These are phyloP conservation scores for Theocolax elegans DNA, from an alignment of 1,140 invertebrate species.

Conservation along the genomic window DNA sequence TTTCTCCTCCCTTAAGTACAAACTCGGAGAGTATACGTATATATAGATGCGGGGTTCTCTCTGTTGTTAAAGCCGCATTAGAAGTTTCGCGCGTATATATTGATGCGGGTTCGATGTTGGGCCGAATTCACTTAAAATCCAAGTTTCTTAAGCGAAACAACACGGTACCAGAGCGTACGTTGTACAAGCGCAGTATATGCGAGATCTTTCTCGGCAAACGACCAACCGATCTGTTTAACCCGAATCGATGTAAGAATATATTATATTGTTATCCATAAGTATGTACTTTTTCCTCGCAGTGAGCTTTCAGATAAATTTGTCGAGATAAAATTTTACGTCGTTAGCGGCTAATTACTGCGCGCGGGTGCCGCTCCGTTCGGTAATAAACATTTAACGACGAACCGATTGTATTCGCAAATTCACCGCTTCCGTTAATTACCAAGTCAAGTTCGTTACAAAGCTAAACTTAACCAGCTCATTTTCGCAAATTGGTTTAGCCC, in stretches of 20 bases:
- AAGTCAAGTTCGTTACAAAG: slow-evolving; percentile 25
- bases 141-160: neutral
- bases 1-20: neutral
- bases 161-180: too few species aligned
- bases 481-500: slow-evolving; percentile 25
- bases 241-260: too few species aligned
- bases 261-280: too few species aligned
- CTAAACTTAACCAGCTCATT: slow-evolving; percentile 21
- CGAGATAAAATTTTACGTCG: slow-evolving; percentile 27
- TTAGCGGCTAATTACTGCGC: slow-evolving; percentile 27
- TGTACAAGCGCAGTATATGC: too few species aligned
- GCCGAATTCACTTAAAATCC: neutral
- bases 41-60: too few species aligned
- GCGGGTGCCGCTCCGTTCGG: neutral
- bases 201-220: too few species aligned
- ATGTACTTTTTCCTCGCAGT: too few species aligned
- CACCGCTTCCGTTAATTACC: slow-evolving; percentile 31
- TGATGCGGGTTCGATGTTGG: neutral
- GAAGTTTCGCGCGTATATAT: neutral
- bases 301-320: slow-evolving; percentile 18
- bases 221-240: too few species aligned
- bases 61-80: slow-evolving; percentile 11
- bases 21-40: neutral
- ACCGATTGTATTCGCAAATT: slow-evolving; percentile 29
- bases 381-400: slow-evolving; percentile 30